Percentiles rank a stretch among this genome's conserved stretches.
These are phyloP conservation scores for Portevinia maculata DNA, from an alignment of 2,888 invertebrate genomes.

Conservation along the genomic window DNA sequence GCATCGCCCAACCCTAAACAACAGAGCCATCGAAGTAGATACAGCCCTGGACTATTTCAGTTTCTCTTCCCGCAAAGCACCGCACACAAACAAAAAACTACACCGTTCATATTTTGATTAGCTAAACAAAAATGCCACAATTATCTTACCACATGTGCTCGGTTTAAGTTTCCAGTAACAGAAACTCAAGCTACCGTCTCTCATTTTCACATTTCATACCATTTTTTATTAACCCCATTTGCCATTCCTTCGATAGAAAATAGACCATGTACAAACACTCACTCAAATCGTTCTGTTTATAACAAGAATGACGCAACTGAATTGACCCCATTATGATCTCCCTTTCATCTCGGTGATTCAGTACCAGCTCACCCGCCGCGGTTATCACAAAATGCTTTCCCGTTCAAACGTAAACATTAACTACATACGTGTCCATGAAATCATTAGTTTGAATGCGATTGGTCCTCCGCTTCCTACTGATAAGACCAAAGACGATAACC, in stretches of 20 bases:
- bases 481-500: constrained; percentile 47
- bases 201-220: not conserved
- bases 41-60: not conserved
- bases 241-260: constrained; percentile 11
- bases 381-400: not conserved
- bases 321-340: constrained; percentile 35
- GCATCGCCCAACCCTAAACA: too few relatives aligned
- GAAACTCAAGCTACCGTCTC: not conserved
- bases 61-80: not conserved
- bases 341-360: not conserved
- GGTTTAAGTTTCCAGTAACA: constrained; percentile 10
- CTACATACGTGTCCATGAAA: constrained; percentile 23
- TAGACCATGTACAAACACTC: not conserved
- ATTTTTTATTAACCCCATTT: not conserved
- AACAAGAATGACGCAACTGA: constrained; percentile 34
- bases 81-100: not conserved
- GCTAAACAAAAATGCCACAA: constrained; percentile 2
- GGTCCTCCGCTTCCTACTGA: not conserved
- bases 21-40: too few relatives aligned
- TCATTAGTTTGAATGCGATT: constrained; percentile 26
- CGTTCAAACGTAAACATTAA: constrained; percentile 6
- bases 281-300: constrained; percentile 21
- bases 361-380: not conserved
- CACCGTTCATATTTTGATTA: constrained; percentile 18
- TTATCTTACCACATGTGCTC: not conserved